Percentiles rank a stretch among this genome's conserved stretches.
Conservation (phyloP, 2,888 invertebrate species). For the Nasonia oneida region DNA sequence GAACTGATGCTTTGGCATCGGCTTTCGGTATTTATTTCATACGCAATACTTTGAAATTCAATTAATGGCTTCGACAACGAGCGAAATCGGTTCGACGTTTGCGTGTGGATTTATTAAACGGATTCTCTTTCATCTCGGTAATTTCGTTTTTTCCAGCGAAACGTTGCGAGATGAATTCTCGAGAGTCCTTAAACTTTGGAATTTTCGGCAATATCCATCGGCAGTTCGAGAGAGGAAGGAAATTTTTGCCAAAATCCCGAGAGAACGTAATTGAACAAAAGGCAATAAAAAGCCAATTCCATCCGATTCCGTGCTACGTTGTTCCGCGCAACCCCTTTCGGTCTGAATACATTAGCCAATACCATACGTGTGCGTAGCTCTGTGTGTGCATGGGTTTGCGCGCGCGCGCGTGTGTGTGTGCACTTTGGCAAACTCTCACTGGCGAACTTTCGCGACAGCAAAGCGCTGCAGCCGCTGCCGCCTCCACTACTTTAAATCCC, state of each 20-base stretch:
- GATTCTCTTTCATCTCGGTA: neutral
- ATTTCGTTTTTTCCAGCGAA: neutral
- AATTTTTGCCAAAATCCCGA: neutral
- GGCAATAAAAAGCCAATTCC: constrained; percentile 55
- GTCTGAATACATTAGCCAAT: constrained; percentile 46
- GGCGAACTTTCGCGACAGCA: constrained; percentile 54
- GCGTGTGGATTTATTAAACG: neutral
- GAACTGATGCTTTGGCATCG: no score
- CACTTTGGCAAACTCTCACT: constrained; percentile 43
- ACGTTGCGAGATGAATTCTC: no score
- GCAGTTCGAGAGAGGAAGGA: neutral
- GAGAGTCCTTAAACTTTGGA: neutral
- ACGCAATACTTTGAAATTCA: neutral
- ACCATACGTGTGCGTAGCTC: neutral
- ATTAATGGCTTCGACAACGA: neutral
- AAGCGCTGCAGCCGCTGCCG: constrained; percentile 22
- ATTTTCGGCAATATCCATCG: neutral
- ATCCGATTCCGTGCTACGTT: constrained; percentile 15
- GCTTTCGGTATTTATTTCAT: neutral
- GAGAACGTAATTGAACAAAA: constrained; percentile 34
- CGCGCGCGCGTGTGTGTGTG: neutral
- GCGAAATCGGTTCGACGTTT: neutral
- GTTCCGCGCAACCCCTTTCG: constrained; percentile 6
- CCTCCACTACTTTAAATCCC: constrained; percentile 55
- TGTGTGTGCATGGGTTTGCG: neutral